phyloP scores from a whole-genome alignment of 1,140 invertebrate genomes.

The Phenacoccus solenopsis region DNA sequence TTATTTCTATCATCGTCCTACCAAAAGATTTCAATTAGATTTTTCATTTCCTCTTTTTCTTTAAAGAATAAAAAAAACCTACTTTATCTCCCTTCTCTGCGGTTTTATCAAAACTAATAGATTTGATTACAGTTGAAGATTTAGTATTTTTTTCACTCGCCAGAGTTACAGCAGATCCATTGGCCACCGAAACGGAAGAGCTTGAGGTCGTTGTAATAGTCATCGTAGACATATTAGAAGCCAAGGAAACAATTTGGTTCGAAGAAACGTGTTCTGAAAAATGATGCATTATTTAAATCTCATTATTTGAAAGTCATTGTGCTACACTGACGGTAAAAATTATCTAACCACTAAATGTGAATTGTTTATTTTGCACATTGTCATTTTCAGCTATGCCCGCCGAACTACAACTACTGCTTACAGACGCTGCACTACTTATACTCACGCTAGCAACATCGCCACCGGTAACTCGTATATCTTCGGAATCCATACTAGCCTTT shows the following conservation, averaged over 20 bases:
- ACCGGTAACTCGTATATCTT: neutral
- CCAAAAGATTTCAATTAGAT: conserved; percentile 8
- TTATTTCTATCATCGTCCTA: conserved; percentile 40
- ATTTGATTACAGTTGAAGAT: conserved; percentile 40
- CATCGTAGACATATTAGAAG: neutral
- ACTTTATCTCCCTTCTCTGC: conserved; percentile 63
- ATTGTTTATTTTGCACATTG: neutral
- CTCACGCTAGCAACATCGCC: conserved; percentile 30
- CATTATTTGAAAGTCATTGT: too few relatives aligned
- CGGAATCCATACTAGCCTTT: conserved; percentile 4
- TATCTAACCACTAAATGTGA: neutral
- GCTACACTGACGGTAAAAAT: too few relatives aligned
- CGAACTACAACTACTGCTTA: conserved; percentile 33
- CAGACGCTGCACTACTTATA: conserved; percentile 38
- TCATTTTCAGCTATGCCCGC: conserved; percentile 19
- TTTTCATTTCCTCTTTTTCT: neutral
- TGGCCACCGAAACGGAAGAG: conserved; percentile 28
- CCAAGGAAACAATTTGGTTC: neutral
- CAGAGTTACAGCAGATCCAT: neutral
- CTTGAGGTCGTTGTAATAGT: neutral
- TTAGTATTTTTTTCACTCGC: neutral
- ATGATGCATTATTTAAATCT: neutral
- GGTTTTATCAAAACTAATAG: conserved; percentile 82
- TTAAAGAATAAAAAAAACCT: conserved; percentile 11
- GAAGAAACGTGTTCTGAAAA: neutral